These are phyloP conservation scores for Dermatemys mawii DNA, from an alignment of 2,113 vertebrate species.

Conservation along the genomic window DNA sequence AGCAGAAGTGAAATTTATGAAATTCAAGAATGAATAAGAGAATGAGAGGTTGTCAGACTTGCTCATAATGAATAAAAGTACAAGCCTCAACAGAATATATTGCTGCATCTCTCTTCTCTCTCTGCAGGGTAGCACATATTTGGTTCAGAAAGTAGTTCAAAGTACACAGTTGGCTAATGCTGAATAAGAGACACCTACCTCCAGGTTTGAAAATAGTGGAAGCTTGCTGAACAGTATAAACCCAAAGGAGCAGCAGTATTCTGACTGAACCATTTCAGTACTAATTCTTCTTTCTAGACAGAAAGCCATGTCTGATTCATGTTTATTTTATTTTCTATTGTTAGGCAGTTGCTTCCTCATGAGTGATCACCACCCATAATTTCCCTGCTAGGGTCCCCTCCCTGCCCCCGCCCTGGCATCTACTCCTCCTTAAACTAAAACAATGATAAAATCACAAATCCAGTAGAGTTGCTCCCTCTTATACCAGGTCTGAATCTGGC, in stretches of 20 bases:
- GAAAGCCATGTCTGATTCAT: neutral
- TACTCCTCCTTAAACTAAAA: conserved; percentile 1
- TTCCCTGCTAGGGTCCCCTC: neutral
- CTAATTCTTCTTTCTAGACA: neutral
- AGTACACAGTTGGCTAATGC: neutral
- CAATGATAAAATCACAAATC: neutral
- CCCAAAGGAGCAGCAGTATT: neutral
- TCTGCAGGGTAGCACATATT: accelerated
- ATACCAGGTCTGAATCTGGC: neutral
- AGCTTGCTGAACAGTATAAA: neutral
- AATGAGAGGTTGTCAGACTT: neutral
- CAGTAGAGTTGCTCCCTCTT: neutral
- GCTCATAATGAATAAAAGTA: neutral
- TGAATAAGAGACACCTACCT: neutral
- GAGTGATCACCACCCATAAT: neutral
- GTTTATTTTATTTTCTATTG: neutral
- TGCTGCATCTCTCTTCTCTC: neutral
- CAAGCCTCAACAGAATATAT: neutral
- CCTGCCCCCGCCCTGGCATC: neutral
- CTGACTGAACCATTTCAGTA: neutral
- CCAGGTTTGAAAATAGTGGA: neutral
- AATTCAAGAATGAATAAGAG: neutral
- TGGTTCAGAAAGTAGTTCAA: neutral
- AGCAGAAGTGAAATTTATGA: neutral
- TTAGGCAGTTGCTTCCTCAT: neutral